phyloP scores from a whole-genome alignment of 2,113 vertebrate genomes.

The Entosphenus tridentatus region DNA sequence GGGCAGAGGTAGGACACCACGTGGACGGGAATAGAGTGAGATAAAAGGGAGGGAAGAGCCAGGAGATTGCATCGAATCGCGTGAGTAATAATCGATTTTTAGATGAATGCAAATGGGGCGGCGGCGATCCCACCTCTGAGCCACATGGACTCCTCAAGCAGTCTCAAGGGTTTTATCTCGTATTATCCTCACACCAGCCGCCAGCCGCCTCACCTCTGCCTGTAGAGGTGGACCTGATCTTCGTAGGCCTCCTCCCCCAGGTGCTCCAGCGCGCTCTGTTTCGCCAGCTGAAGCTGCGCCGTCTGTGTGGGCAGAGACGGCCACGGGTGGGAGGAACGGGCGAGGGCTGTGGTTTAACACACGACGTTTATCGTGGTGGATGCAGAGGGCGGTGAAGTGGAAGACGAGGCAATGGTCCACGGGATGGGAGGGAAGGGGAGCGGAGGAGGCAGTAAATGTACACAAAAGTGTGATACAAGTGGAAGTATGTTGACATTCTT shows the following conservation, averaged over 20 bases:
- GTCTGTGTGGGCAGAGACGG: constrained; percentile 23
- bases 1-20: no score
- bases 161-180: no score
- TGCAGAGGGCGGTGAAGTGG: background rate
- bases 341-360: constrained; percentile 13
- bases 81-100: no score
- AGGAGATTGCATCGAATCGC: no score
- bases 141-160: no score
- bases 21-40: no score
- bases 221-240: constrained; percentile 39
- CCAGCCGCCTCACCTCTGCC: constrained; percentile 33
- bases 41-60: no score
- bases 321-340: constrained; percentile 8
- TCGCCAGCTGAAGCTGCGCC: constrained; percentile 47
- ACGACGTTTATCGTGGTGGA: background rate
- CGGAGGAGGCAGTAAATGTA: constrained; percentile 12
- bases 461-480: constrained; percentile 14
- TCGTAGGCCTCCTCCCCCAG: constrained; percentile 29
- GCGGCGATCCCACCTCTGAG: no score
- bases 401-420: background rate
- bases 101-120: no score
- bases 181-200: background rate
- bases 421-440: background rate
- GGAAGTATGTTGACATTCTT: background rate
- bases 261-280: constrained; percentile 43